phyloP scores from a whole-genome alignment of 2,888 invertebrate species.

The Hypercompe scribonia region DNA sequence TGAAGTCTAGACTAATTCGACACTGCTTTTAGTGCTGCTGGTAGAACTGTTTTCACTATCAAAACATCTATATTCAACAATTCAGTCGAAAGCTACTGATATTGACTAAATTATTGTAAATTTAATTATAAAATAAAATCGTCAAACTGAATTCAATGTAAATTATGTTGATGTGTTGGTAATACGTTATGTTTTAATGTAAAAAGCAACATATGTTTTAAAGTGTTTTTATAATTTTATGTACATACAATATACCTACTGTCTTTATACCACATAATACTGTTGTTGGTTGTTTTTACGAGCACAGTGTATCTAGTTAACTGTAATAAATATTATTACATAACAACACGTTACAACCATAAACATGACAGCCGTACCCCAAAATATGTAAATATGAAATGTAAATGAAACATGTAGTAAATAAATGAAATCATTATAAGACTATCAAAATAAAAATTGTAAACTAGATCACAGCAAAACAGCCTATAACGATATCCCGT shows the following conservation, averaged over 20 bases:
- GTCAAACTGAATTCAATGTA: neutral
- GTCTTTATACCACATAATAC: neutral
- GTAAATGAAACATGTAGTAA: constrained; percentile 80
- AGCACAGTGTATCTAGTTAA: neutral
- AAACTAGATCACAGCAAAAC: constrained; percentile 80
- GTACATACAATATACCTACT: neutral
- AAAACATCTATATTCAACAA: neutral
- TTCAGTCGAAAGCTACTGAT: neutral
- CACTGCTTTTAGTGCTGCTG: neutral
- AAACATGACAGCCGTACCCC: constrained; percentile 64
- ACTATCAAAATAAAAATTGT: constrained; percentile 71
- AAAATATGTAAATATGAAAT: constrained; percentile 78
- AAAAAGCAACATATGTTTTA: neutral
- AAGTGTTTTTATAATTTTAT: neutral
- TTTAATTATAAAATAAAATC: neutral
- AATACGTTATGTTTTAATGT: neutral
- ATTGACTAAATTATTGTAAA: neutral
- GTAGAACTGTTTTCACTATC: neutral
- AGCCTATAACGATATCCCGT: constrained; percentile 82
- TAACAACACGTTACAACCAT: constrained; percentile 49
- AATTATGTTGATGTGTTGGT: neutral
- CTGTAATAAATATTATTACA: constrained; percentile 4
- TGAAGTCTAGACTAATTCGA: neutral
- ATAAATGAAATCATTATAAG: constrained; percentile 70
- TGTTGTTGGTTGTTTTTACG: neutral